Conservation (phyloP, 2,888 invertebrate species). For the Pinctada fucata region DNA sequence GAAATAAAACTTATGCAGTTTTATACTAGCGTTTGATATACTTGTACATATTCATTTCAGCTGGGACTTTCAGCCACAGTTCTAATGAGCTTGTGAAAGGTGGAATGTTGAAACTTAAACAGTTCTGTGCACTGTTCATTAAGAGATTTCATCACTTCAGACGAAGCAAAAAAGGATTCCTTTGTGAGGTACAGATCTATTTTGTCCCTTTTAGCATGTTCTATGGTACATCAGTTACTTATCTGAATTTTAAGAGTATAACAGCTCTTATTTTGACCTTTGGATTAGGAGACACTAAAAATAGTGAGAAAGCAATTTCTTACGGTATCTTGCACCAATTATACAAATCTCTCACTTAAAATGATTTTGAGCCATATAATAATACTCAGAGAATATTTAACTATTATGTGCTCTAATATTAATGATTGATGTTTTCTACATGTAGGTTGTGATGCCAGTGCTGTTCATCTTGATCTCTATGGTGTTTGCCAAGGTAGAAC, state of each 20-base stretch:
- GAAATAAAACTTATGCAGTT: neutral
- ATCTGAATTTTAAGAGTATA: neutral
- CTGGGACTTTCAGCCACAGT: conserved; percentile 62
- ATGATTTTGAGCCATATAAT: too few relatives aligned
- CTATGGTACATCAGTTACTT: too few relatives aligned
- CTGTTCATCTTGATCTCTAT: conserved; percentile 80
- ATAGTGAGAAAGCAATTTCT: too few relatives aligned
- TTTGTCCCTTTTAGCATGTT: too few relatives aligned
- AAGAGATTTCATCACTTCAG: conserved; percentile 80
- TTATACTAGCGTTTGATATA: neutral
- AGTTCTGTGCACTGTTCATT: conserved; percentile 77
- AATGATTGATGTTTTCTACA: too few relatives aligned
- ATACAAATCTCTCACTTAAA: too few relatives aligned
- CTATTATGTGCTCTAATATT: too few relatives aligned
- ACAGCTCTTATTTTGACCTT: neutral
- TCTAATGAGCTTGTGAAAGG: conserved; percentile 65
- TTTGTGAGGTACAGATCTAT: conserved; percentile 58
- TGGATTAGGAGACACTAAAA: too few relatives aligned
- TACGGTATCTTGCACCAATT: too few relatives aligned
- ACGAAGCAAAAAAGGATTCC: conserved; percentile 79
- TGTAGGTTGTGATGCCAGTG: conserved; percentile 79
- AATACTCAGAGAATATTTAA: too few relatives aligned
- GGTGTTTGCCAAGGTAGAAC: conserved; percentile 78
- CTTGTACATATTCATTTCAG: neutral
- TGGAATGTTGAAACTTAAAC: conserved; percentile 66